Evolutionary conservation across 2,888 invertebrate genomes (phyloP), one percentile per base, ranked within the genome.

Genomic region (Graphium colonna): DNA sequence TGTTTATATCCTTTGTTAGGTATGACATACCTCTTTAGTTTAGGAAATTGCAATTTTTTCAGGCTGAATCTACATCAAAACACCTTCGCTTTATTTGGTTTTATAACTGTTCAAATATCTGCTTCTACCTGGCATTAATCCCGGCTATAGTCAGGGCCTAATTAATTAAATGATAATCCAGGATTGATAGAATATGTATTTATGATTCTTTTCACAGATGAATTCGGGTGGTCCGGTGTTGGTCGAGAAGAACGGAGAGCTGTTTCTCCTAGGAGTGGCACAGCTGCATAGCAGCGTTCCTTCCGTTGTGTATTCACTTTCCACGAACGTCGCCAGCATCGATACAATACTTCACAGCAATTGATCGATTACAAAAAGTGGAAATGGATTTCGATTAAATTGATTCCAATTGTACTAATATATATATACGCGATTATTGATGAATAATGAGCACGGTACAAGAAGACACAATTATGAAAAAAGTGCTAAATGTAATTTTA

Each of bases 191-290:
- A 28, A 28, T 28, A 7, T 33, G n/a, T 10, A 33, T 33, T n/a
- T 33, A 9, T 33, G 3, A 33, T 9, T 5, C 9, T 2, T 10
- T 33, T n/a, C 33, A 1, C 56, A 72, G 71, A 60, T 70, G 50
- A 64, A 56, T 17, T 62, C 62, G 3, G 72, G 70, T 3, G 69
- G 70, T 0, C 68, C 70, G 1, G 65, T 69, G 42, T 17, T 70
- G 38, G 50, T 62, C 4, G 5, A 59, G 5, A 59, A 58, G 2
- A 48, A 53, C 1, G 54, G 53, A 0, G 51, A 55, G 3, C 38
- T 62, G 43, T 53, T 47, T 26, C 39, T 77, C 47, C n/a, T 73
- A 15, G 75, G 62, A 1, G 67, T 74, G 4, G 57, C 65, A 1
- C 66, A 67, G 50, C 59, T 66, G 0, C 71, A 68, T 36, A n/a